Conservation (phyloP, 2,113 vertebrate species). For the Oryzias celebensis region DNA sequence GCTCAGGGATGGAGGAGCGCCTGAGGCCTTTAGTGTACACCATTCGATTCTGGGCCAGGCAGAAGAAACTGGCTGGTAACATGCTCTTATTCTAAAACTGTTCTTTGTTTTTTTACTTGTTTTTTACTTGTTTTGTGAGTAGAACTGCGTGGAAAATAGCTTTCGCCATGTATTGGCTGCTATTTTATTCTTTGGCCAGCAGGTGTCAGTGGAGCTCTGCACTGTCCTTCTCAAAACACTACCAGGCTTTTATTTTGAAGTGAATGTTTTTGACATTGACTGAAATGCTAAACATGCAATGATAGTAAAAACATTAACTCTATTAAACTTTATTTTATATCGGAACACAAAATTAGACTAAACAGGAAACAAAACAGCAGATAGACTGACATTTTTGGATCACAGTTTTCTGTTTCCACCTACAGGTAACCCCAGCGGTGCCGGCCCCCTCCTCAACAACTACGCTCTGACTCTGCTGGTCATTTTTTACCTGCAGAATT, state of each 20-base stretch:
- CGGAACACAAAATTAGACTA: no score
- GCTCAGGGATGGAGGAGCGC: conserved; percentile 80
- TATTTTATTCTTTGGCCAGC: conserved; percentile 23
- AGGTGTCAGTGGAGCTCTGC: conserved; percentile 53
- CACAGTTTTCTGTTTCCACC: neutral
- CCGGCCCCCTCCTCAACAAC: conserved; percentile 88
- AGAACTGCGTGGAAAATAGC: no score
- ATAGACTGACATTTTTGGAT: neutral
- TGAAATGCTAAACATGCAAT: no score
- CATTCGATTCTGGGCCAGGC: conserved; percentile 87
- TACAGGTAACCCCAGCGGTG: conserved; percentile 81
- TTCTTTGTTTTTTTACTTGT: neutral
- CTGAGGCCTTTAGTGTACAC: conserved; percentile 85
- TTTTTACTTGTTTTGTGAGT: neutral
- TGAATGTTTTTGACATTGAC: no score
- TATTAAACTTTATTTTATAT: no score
- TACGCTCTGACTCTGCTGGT: conserved; percentile 89
- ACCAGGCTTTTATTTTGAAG: neutral
- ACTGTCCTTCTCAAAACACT: neutral
- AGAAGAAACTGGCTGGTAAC: conserved; percentile 85
- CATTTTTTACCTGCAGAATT: conserved; percentile 89
- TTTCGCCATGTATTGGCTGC: neutral
- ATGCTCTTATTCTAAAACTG: neutral
- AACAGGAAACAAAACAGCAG: no score
- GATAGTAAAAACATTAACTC: no score